A percentile compares a stretch with the other conserved stretches of the same genome.
Conservation (phyloP, 2,888 invertebrate genomes). For the Deroplatys truncata region DNA sequence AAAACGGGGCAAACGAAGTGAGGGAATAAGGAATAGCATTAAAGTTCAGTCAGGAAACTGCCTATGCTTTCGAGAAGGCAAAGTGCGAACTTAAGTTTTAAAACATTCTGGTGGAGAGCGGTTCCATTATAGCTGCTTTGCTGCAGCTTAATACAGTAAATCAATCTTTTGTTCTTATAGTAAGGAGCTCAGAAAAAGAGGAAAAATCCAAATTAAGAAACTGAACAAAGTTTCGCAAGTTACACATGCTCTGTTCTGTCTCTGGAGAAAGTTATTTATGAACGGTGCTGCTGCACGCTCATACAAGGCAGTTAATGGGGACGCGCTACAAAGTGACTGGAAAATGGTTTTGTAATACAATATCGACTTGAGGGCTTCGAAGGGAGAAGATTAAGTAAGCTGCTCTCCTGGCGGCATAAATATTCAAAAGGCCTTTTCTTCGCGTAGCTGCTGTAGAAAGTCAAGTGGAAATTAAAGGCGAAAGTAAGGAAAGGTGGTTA, state of each 20-base stretch:
- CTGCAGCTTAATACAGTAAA: background rate
- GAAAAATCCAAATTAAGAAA: background rate
- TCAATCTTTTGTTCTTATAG: background rate
- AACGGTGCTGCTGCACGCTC: background rate
- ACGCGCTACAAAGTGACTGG: background rate
- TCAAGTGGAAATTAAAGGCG: background rate
- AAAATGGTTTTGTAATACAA: slow-evolving; percentile 4
- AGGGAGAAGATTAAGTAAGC: background rate
- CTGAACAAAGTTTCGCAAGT: background rate
- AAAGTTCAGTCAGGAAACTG: background rate
- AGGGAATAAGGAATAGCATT: background rate
- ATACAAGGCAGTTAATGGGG: background rate
- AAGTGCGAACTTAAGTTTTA: background rate
- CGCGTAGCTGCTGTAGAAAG: background rate
- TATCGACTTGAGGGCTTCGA: background rate
- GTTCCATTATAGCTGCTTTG: background rate
- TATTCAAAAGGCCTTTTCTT: background rate
- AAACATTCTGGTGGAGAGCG: background rate
- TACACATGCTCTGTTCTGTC: background rate
- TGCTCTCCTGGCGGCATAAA: background rate
- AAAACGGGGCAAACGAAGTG: no score
- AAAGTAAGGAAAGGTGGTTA: background rate
- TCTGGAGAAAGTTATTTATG: background rate
- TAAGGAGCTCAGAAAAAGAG: background rate
- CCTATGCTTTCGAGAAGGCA: background rate